Evolutionary conservation across 2,888 invertebrate species (phyloP).

Genomic region (Nineta flava): DNA sequence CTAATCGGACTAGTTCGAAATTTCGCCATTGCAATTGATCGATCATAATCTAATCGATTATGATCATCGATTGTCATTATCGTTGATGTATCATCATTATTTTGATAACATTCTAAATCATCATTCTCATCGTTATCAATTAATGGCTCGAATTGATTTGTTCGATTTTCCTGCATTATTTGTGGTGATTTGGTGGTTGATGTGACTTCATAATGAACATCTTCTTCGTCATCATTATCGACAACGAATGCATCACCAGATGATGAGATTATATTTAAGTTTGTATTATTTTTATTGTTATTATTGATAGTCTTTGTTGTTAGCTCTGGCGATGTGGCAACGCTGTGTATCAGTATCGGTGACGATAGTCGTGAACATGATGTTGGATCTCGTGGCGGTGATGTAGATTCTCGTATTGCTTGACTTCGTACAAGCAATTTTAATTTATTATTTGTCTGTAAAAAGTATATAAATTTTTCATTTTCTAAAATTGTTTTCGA

Average conservation of each 20-base stretch:
- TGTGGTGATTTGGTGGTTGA: too few species aligned
- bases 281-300: too few species aligned
- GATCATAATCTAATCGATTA: background rate
- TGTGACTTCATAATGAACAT: too few species aligned
- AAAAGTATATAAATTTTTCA: constrained; percentile 11
- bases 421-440: constrained; percentile 77
- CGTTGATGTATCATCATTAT: background rate
- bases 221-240: too few species aligned
- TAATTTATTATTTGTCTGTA: constrained; percentile 52
- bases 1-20: background rate
- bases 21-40: background rate
- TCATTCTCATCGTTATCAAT: background rate
- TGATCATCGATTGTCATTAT: background rate
- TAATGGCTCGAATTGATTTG: background rate
- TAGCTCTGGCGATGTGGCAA: background rate
- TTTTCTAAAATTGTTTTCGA: background rate
- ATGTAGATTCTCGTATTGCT: constrained; percentile 74
- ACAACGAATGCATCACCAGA: too few species aligned
- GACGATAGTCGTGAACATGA: constrained; percentile 14
- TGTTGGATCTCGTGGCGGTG: constrained; percentile 33
- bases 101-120: too few species aligned
- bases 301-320: too few species aligned
- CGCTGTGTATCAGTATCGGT: constrained; percentile 15
- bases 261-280: too few species aligned
- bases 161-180: too few species aligned